Base-by-base conservation (phyloP, 2,797 vertebrate genomes). In the Mus spretus region DNA sequence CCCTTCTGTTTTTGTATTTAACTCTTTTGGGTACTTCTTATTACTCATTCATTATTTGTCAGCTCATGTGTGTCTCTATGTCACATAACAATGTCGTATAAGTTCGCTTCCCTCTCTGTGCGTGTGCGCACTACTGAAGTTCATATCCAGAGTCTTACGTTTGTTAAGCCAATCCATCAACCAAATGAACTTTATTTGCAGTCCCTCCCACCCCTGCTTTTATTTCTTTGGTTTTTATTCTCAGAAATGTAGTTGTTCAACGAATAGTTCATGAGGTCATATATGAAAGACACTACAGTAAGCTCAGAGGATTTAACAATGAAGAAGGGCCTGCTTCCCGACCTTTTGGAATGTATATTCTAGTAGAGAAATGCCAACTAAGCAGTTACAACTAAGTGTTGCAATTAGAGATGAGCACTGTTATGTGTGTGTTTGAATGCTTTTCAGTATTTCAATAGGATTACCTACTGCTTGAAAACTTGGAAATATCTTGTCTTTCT, bases 331-430 rank as follows among this genome's bases (percentile, higher is more conserved):
- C 59, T 80, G 47, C 34, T 55, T 80, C 47, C 47, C 70, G 50
- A 17, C 44, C 47, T 26, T 53, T 26, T 59, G 22, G 34, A 91
- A 91, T 93, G 94, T 89, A 81, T 10, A 74, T 44, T 93, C 12
- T 96, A 70, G 78, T 91, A 10, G 90, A 61, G 67, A 34, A 74
- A 95, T 86, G 77, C 67, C 89, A 94, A 75, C 65, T 67, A 93
- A 91, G 17, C n/a, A 90, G 31, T 92, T 93, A 50, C 40, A 22
- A 19, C 65, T 90, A 55, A 88, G 20, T 94, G 57, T 96, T 94
- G 85, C 24, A 91, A 86, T 40, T 15, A 31, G 40, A 86, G 74
- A 53, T 59, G 74, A 70, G 78, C 74, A 93, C 26, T 94, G 55
- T 80, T 55, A n/a, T 91, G 24, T 63, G 34, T 83, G 8, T 90